Percentiles rank a stretch among this genome's conserved stretches.
These are phyloP conservation scores for Ramphastos sulfuratus DNA, from an alignment of 2,113 vertebrate species.

Conservation along the genomic window DNA sequence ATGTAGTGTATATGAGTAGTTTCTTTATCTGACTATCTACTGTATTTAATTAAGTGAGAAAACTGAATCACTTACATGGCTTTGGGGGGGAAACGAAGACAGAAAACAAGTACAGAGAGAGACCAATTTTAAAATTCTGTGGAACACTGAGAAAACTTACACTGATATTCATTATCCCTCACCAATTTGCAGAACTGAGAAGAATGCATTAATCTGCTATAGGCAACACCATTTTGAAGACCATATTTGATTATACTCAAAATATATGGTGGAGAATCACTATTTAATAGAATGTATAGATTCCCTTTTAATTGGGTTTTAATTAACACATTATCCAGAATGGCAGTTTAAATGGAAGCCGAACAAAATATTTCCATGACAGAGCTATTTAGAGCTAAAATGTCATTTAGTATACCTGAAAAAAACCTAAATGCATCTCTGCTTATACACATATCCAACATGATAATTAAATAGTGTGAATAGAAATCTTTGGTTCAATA, in stretches of 20 bases:
- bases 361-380: neutral
- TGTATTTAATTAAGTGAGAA: neutral
- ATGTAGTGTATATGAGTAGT: neutral
- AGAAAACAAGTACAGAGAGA: neutral
- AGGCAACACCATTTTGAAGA: neutral
- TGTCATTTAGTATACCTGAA: neutral
- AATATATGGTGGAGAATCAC: neutral
- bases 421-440: neutral
- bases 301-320: neutral
- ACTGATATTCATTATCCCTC: neutral
- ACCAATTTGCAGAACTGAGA: neutral
- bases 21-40: accelerated
- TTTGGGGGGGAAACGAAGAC: neutral
- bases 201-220: neutral
- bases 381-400: neutral
- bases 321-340: neutral
- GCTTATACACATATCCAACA: neutral
- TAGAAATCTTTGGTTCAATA: neutral
- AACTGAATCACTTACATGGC: neutral
- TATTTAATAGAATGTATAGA: neutral
- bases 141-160: neutral
- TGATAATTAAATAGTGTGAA: neutral
- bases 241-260: neutral
- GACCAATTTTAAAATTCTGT: neutral
- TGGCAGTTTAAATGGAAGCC: neutral